Evolutionary conservation across 1,140 invertebrate species (phyloP), one percentile per base, ranked within the genome.

Genomic region (Euschistus heros): DNA sequence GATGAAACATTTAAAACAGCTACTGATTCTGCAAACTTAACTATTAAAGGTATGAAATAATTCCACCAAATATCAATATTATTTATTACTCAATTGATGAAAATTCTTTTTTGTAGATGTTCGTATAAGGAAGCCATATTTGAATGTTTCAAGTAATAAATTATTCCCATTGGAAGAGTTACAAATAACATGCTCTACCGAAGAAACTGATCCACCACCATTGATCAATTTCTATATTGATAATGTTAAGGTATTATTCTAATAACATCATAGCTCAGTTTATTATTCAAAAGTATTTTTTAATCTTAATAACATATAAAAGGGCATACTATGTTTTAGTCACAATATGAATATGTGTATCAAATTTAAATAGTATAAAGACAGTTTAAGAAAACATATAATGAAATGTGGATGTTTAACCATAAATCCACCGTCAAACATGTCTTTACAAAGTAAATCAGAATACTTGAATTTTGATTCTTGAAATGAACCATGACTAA

Each of bases 11-110:
- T 69, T 37, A 67, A 52, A 18, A 91, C 89, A 0, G 83, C 82
- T 7, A 81, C 85, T 71, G 83, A 84, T 65, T 82, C 81, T 64
- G 82, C 82, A 50, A 76, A 80, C 67, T 84, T 89, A 80, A 81
- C 84, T 71, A 82, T 89, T 62, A 84, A 86, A 50, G 86, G 87
- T 88, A 57, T 17, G 24, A 17, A 57, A 24, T 57, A 50, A 24
- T 24, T 57, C 15, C 2, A 26, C 33, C 10, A 37, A 37, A 24
- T 57, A 24, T 22, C 54, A 22, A 75, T 83, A 81, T 44, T 44
- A 22, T 18, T 7, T 61, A 47, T 22, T 24, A 26, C 17, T 22
- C 20, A 47, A n/a, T 5, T 44, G 4, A 57, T 1, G 5, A 47
- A 26, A 15, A 5, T 47, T 24, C 10, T 37, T 14, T 47, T 47